Evolutionary conservation across 2,113 vertebrate species (phyloP).

Genomic region (Hypanus sabinus): DNA sequence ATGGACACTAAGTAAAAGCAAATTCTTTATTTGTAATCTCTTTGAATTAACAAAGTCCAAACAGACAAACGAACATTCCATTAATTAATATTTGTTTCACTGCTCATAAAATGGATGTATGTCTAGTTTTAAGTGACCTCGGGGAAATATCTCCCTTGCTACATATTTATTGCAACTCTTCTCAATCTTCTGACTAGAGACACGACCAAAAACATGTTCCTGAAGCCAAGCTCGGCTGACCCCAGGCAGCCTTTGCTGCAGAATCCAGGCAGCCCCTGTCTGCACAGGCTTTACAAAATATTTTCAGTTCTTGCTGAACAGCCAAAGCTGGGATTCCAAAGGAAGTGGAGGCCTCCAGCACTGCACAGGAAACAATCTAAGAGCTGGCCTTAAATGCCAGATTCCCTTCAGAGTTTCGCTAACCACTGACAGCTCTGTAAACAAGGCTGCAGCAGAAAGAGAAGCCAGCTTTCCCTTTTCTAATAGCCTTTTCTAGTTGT

Average conservation of each 20-base stretch:
- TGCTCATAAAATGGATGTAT: background rate
- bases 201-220: background rate
- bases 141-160: background rate
- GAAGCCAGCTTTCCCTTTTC: conserved; percentile 62
- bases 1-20: no score
- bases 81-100: background rate
- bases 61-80: background rate
- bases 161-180: background rate
- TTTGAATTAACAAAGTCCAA: background rate
- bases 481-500: conserved; percentile 66
- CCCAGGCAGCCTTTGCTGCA: background rate
- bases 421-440: conserved; percentile 75
- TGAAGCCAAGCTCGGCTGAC: conserved; percentile 7
- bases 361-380: conserved; percentile 68
- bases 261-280: background rate
- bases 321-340: conserved; percentile 57
- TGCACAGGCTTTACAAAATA: background rate
- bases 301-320: conserved; percentile 28
- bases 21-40: no score
- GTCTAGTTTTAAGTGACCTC: background rate
- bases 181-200: background rate
- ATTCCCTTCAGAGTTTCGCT: conserved; percentile 73
- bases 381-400: conserved; percentile 65
- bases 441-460: conserved; percentile 50
- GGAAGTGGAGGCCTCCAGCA: conserved; percentile 63